A percentile compares a stretch with the other conserved stretches of the same genome.
These are phyloP conservation scores for Stenoptilia bipunctidactyla DNA, from an alignment of 2,888 invertebrate species.

Conservation along the genomic window DNA sequence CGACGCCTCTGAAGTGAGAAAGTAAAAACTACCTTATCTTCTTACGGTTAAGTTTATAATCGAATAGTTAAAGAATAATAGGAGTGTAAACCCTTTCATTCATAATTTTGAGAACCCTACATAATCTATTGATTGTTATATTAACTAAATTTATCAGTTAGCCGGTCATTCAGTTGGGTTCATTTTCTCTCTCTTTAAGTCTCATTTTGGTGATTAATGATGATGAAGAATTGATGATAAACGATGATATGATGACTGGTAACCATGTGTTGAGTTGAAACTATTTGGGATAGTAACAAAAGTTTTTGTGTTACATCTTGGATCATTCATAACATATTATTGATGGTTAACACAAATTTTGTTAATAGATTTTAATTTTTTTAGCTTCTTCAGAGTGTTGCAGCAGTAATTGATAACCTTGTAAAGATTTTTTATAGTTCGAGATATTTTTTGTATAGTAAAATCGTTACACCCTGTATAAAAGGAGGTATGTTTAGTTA, in stretches of 20 bases:
- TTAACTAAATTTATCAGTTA: slow-evolving; percentile 31
- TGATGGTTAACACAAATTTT: slow-evolving; percentile 39
- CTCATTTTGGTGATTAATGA: slow-evolving; percentile 66
- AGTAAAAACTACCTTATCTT: too few species aligned
- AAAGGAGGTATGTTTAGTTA: too few species aligned
- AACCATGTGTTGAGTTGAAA: slow-evolving; percentile 39
- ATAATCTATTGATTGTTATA: slow-evolving; percentile 67
- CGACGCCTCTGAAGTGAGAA: neutral
- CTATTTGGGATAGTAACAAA: neutral
- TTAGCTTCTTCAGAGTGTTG: slow-evolving; percentile 9
- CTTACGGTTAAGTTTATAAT: neutral
- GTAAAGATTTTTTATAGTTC: too few species aligned
- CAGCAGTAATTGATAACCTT: too few species aligned
- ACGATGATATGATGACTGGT: slow-evolving; percentile 55
- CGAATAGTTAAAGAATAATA: neutral
- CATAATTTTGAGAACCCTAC: slow-evolving; percentile 40
- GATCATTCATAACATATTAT: slow-evolving; percentile 58
- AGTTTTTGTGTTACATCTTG: slow-evolving; percentile 19
- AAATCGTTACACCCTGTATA: too few species aligned
- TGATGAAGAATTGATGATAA: slow-evolving; percentile 48
- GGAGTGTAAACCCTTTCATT: slow-evolving; percentile 28
- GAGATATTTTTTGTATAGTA: too few species aligned
- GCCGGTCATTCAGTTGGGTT: slow-evolving; percentile 45
- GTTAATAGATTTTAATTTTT: slow-evolving; percentile 48
- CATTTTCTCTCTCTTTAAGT: slow-evolving; percentile 70